Percentiles rank a stretch among this genome's conserved stretches.
Evolutionary conservation across 2,888 invertebrate species (phyloP).

Genomic region (Pachymerium ferrugineum): DNA sequence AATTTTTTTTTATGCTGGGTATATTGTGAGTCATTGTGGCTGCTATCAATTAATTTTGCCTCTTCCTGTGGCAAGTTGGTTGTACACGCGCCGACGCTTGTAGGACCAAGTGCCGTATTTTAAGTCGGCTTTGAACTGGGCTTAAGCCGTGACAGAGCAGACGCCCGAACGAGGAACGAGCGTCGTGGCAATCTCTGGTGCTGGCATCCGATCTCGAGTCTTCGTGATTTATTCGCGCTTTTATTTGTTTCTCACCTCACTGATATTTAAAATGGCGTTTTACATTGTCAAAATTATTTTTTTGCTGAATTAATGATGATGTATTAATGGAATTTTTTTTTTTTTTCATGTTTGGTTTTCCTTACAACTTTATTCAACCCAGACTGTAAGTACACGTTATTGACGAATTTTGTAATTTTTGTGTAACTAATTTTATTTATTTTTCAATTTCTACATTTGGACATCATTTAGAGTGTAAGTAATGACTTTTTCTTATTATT

Average conservation of each 20-base stretch:
- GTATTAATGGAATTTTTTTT: neutral
- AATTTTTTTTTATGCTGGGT: neutral
- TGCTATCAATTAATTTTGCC: constrained; percentile 7
- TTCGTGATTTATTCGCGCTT: constrained; percentile 3
- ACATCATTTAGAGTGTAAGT: neutral
- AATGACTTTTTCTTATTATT: too few relatives aligned
- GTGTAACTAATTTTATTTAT: neutral
- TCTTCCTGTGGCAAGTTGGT: constrained; percentile 9
- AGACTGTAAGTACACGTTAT: constrained; percentile 1
- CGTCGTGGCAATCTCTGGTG: constrained; percentile 3
- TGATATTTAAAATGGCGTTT: constrained; percentile 1
- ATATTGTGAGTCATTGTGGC: neutral
- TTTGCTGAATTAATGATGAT: neutral
- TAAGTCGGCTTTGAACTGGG: constrained; percentile 14
- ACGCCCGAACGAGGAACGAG: constrained; percentile 3
- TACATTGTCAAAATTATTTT: neutral
- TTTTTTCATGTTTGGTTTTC: neutral
- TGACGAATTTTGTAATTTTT: too few relatives aligned
- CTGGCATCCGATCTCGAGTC: constrained; percentile 3
- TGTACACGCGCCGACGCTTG: constrained; percentile 12
- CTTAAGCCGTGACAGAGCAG: constrained; percentile 17
- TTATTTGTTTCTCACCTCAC: constrained; percentile 15
- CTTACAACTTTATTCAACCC: neutral
- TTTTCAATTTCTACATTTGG: neutral
- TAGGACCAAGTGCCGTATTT: constrained; percentile 9